A percentile compares a stretch with the other conserved stretches of the same genome.
Evolutionary conservation across 2,888 invertebrate genomes (phyloP).

Genomic region (Hirtodrosophila histrioides): DNA sequence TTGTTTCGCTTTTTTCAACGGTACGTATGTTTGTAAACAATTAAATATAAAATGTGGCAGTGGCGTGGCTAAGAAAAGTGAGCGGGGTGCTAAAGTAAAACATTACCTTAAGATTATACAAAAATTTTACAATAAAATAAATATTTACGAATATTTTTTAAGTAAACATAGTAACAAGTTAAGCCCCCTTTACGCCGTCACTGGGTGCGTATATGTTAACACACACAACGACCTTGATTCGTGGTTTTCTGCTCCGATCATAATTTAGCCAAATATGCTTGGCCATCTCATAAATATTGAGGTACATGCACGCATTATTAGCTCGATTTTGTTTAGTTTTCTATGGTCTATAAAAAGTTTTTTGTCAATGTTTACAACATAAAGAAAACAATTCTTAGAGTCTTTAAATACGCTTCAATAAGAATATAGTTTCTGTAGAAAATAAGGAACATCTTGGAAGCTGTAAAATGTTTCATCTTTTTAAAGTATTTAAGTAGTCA

Average conservation of each 20-base stretch:
- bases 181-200: constrained; percentile 15
- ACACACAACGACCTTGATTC: constrained; percentile 32
- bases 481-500: too few species aligned
- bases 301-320: constrained; percentile 3
- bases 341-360: constrained; percentile 1
- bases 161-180: not conserved
- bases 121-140: too few species aligned
- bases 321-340: not conserved
- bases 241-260: constrained; percentile 22
- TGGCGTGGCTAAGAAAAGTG: constrained; percentile 8
- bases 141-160: not conserved
- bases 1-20: constrained; percentile 12
- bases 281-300: constrained; percentile 16
- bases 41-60: constrained; percentile 7
- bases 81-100: not conserved
- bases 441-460: too few species aligned
- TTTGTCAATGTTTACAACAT: constrained; percentile 10
- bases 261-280: constrained; percentile 42
- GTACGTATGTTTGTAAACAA: constrained; percentile 23
- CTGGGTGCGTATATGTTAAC: constrained; percentile 20
- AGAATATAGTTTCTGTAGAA: too few species aligned
- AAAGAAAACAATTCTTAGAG: not conserved
- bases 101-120: not conserved
- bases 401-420: too few species aligned
- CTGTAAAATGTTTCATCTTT: too few species aligned